Percentiles rank a stretch among this genome's conserved stretches.
Evolutionary conservation across 2,113 vertebrate species (phyloP).

Genomic region (Semicossyphus pulcher): DNA sequence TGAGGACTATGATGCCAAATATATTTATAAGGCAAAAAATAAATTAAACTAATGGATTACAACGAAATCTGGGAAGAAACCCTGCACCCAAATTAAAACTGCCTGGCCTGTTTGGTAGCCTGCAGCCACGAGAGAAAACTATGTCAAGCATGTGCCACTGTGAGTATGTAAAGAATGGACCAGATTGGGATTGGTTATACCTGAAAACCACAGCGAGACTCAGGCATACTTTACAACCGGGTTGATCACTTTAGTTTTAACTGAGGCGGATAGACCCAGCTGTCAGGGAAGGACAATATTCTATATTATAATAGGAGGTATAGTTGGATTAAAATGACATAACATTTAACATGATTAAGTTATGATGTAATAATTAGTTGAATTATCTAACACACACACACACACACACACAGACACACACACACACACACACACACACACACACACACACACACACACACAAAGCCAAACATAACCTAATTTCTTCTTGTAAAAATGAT

Average conservation of each 20-base stretch:
- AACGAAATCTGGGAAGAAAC: not conserved
- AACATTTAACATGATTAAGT: no score
- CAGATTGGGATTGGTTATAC: conserved; percentile 19
- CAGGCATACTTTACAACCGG: not conserved
- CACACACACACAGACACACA: no score
- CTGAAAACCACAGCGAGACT: conserved; percentile 8
- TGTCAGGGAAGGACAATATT: no score
- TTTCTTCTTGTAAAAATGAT: no score
- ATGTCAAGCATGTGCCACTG: conserved; percentile 60
- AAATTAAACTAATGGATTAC: not conserved
- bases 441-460: no score
- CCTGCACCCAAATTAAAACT: not conserved
- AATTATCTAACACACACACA: no score
- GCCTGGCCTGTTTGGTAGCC: conserved; percentile 53
- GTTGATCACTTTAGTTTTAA: not conserved
- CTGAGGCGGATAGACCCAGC: no score
- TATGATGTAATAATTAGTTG: no score
- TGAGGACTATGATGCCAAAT: not conserved
- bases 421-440: no score
- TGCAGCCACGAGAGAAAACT: conserved; percentile 14
- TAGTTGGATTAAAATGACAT: no score
- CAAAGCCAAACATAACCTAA: no score
- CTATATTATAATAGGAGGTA: no score
- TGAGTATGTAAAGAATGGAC: conserved; percentile 47
- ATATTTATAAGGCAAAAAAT: not conserved